These are phyloP conservation scores for Synergus laeviventris DNA, from an alignment of 2,888 invertebrate genomes.

Conservation along the genomic window DNA sequence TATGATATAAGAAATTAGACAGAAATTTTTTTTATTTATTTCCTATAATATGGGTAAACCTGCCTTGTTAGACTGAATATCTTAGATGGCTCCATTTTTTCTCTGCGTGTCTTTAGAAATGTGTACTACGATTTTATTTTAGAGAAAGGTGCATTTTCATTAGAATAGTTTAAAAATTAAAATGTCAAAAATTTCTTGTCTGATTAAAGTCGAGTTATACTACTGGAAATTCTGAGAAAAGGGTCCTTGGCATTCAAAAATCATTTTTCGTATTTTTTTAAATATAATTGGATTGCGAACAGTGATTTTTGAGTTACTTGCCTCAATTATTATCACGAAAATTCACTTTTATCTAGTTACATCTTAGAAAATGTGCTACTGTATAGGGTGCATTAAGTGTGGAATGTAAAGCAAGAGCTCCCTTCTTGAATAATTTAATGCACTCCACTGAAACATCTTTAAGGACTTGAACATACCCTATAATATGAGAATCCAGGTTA, in stretches of 20 bases:
- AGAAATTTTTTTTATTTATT: no score
- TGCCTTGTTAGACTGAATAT: no score
- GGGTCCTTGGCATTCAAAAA: no score
- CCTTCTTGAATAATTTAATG: conserved; percentile 6
- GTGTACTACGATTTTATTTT: conserved; percentile 7
- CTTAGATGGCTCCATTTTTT: no score
- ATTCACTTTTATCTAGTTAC: conserved; percentile 8
- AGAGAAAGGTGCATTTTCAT: neutral
- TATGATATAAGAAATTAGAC: no score
- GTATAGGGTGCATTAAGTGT: neutral
- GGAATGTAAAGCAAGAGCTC: neutral
- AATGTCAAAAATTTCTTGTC: neutral
- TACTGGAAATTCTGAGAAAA: no score
- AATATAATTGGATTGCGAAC: neutral
- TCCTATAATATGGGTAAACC: no score
- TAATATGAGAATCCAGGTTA: no score
- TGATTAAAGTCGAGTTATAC: neutral
- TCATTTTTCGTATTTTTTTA: no score
- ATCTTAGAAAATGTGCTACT: neutral
- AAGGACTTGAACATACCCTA: conserved; percentile 1
- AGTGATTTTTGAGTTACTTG: neutral
- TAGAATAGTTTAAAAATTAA: neutral
- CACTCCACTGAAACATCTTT: conserved; percentile 13
- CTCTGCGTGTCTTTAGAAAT: no score
- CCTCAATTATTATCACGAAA: neutral